These are phyloP conservation scores for Phrynocephalus vlangalii DNA, from an alignment of 2,797 vertebrate genomes.

Conservation along the genomic window DNA sequence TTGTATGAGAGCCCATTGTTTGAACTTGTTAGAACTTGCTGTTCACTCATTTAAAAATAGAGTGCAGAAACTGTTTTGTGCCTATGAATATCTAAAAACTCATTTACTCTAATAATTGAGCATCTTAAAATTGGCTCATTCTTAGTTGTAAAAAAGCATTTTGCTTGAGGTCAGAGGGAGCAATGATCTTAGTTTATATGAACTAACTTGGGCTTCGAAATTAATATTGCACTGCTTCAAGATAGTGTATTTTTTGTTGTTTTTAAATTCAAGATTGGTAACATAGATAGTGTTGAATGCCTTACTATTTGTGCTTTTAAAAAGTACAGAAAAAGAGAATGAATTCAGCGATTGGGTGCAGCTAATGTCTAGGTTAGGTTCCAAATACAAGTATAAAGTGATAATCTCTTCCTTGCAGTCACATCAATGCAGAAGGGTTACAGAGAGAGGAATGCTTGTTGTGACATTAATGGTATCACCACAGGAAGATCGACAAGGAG, in stretches of 20 bases:
- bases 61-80: slow-evolving; percentile 3
- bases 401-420: not conserved
- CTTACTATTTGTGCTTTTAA: slow-evolving; percentile 50
- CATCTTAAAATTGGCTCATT: not conserved
- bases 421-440: not conserved
- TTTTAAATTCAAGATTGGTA: slow-evolving; percentile 9
- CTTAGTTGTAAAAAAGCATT: slow-evolving; percentile 9
- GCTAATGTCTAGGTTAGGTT: slow-evolving; percentile 1
- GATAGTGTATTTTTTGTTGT: slow-evolving; percentile 10
- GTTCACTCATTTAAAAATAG: slow-evolving; percentile 18
- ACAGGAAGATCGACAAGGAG: not conserved
- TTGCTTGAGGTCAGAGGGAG: not conserved
- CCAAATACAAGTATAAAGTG: not conserved
- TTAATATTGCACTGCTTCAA: slow-evolving; percentile 38
- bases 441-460: accelerated
- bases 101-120: not conserved
- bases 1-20: slow-evolving; percentile 48
- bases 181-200: not conserved
- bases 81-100: not conserved
- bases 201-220: not conserved
- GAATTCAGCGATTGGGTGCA: not conserved
- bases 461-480: not conserved
- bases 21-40: slow-evolving; percentile 30
- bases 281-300: slow-evolving; percentile 50
- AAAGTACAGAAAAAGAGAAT: slow-evolving; percentile 16